Evolutionary conservation across 2,888 invertebrate genomes (phyloP).

Genomic region (Chrysolina oricalcia): DNA sequence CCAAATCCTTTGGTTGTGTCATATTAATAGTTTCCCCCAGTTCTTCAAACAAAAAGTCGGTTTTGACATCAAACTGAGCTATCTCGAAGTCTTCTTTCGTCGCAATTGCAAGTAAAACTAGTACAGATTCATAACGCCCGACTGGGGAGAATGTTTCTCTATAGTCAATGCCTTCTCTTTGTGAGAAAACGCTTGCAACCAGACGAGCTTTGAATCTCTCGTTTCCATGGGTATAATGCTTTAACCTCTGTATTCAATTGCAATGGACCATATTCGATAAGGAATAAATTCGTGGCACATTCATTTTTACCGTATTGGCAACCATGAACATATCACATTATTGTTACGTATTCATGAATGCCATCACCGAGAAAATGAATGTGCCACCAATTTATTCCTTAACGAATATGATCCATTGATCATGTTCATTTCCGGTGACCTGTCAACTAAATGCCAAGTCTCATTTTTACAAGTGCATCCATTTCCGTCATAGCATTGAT

Average conservation of each 20-base stretch:
- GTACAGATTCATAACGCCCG: too few species aligned
- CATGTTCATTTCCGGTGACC: background rate
- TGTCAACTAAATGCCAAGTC: slow-evolving; percentile 14
- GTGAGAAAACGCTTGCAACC: slow-evolving; percentile 24
- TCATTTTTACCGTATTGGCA: too few species aligned
- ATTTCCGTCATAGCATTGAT: slow-evolving; percentile 34
- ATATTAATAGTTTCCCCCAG: background rate
- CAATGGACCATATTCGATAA: too few species aligned
- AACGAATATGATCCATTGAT: too few species aligned
- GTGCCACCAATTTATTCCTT: too few species aligned
- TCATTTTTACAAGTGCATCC: slow-evolving; percentile 27
- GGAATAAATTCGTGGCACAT: too few species aligned
- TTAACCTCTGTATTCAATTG: slow-evolving; percentile 23
- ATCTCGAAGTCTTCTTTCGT: background rate
- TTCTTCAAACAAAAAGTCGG: background rate
- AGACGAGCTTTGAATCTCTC: slow-evolving; percentile 28
- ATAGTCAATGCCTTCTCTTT: slow-evolving; percentile 6
- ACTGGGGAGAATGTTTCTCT: slow-evolving; percentile 16
- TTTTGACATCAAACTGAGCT: background rate
- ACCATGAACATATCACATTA: too few species aligned
- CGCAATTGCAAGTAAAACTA: background rate
- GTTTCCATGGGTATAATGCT: background rate
- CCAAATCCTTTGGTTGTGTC: background rate
- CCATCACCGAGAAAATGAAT: too few species aligned
- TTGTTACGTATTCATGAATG: too few species aligned